Evolutionary conservation across 2,888 invertebrate species (phyloP).

Genomic region (Lissocephala sabroskyi): DNA sequence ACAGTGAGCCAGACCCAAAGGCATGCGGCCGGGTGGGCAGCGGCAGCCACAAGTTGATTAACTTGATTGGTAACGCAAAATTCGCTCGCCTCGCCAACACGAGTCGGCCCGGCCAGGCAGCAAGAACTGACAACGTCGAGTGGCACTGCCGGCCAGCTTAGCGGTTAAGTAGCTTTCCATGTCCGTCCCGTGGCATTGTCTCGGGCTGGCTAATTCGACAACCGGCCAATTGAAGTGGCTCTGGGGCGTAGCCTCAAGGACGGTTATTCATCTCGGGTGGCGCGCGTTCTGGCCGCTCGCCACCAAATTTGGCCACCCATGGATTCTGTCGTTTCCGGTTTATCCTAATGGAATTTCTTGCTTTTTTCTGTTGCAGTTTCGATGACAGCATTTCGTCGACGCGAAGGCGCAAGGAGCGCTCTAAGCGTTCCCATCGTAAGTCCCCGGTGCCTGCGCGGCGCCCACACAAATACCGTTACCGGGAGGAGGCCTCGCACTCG

Average conservation of each 20-base stretch:
- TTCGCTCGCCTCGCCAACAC: slow-evolving; percentile 14
- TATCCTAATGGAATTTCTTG: slow-evolving; percentile 6
- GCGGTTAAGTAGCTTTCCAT: slow-evolving; percentile 57
- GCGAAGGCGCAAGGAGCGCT: slow-evolving; percentile 85
- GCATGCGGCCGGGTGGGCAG: slow-evolving; percentile 49
- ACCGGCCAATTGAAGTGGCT: not conserved
- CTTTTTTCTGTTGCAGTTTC: slow-evolving; percentile 59
- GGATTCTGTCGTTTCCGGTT: not conserved
- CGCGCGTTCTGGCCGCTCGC: not conserved
- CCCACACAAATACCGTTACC: slow-evolving; percentile 77
- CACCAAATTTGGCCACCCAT: not conserved
- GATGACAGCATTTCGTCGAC: slow-evolving; percentile 77
- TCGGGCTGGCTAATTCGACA: slow-evolving; percentile 33
- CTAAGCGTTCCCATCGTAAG: slow-evolving; percentile 88
- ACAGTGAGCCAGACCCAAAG: slow-evolving; percentile 40
- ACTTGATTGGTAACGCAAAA: slow-evolving; percentile 64
- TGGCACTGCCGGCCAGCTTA: slow-evolving; percentile 15
- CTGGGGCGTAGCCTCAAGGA: slow-evolving; percentile 61
- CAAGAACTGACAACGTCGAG: slow-evolving; percentile 7
- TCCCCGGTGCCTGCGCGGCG: slow-evolving; percentile 85
- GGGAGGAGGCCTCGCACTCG: slow-evolving; percentile 71
- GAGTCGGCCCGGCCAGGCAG: slow-evolving; percentile 13
- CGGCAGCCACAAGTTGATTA: slow-evolving; percentile 50
- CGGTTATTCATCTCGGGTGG: slow-evolving; percentile 47
- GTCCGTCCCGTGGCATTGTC: slow-evolving; percentile 29